Evolutionary conservation across 2,113 vertebrate species (phyloP).

Genomic region (Carassius gibelio): DNA sequence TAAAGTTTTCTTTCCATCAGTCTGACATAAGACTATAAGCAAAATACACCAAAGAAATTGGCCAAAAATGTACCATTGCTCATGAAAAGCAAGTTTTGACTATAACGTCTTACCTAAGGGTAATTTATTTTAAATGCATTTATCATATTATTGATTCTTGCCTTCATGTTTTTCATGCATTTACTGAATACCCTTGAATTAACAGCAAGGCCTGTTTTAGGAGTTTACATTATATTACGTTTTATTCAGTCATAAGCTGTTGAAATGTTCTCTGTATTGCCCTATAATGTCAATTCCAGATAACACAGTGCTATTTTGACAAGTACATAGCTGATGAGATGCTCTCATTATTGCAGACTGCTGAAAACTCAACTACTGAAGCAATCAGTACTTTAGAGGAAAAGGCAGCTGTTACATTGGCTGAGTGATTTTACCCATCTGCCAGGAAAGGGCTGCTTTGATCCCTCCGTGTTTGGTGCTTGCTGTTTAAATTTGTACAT

Average conservation of each 20-base stretch:
- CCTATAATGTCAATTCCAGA: background rate
- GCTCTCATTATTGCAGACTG: constrained; percentile 36
- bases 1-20: no score
- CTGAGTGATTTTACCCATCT: constrained; percentile 62
- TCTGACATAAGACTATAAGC: no score
- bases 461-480: constrained; percentile 9
- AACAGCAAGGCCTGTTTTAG: background rate
- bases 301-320: background rate
- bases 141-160: no score
- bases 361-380: constrained; percentile 64
- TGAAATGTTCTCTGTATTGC: background rate
- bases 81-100: no score
- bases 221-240: background rate
- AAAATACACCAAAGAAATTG: no score
- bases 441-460: constrained; percentile 55
- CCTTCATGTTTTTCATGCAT: background rate
- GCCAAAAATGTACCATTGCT: no score
- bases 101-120: no score
- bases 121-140: no score
- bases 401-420: constrained; percentile 64
- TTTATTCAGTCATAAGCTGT: background rate
- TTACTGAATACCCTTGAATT: background rate
- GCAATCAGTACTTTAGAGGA: constrained; percentile 59
- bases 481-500: background rate
- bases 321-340: constrained; percentile 54